Evolutionary conservation across 2,113 vertebrate species (phyloP), one percentile per base, ranked within the genome.

Genomic region (Istiophorus platypterus): DNA sequence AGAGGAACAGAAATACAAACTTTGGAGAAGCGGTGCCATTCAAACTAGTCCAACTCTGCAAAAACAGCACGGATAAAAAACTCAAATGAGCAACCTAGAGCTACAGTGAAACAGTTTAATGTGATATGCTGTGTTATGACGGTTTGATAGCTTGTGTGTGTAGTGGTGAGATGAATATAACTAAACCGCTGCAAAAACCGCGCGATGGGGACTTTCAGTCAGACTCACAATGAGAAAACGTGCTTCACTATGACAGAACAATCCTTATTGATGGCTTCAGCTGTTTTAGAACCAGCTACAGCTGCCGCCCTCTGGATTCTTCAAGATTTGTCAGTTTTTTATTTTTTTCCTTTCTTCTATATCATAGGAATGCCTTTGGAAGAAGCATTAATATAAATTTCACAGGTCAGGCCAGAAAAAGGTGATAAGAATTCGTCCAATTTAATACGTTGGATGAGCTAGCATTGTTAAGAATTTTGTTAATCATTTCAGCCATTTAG

Each of bases 151-250:
- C 12, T 12, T 39, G 42, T 80, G 74, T 84, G 80, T 71, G 63
- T 54, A 58, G 66, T 59, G 51, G 56, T 76, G 56, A 70, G 63
- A 68, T 63, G 69, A 83, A 78, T 76, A 72, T 76, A 49, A 79
- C 75, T 76, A 70, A 80, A 88, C 26, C 70, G 14, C 17, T 27
- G 42, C 27, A 77, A 42, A 66, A 74, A 62, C 52, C 2, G 47
- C n/a, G 64, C 76, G 72, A 78, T 70, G 64, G 72, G 63, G 76
- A 49, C 41, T 65, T 74, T 69, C 49, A 75, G 24, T 83, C 81
- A 76, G 27, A 37, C 31, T 73, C 42, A 27, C 5, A 64, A 34
- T 68, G 10, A 64, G 31, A 18, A 85, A 78, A 63, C 31, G 47
- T 57, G 52, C 45, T 24, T 75, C 65, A 72, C 6, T 0, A 27